phyloP scores from a whole-genome alignment of 2,888 invertebrate genomes.

The Folsomia manolachei region DNA sequence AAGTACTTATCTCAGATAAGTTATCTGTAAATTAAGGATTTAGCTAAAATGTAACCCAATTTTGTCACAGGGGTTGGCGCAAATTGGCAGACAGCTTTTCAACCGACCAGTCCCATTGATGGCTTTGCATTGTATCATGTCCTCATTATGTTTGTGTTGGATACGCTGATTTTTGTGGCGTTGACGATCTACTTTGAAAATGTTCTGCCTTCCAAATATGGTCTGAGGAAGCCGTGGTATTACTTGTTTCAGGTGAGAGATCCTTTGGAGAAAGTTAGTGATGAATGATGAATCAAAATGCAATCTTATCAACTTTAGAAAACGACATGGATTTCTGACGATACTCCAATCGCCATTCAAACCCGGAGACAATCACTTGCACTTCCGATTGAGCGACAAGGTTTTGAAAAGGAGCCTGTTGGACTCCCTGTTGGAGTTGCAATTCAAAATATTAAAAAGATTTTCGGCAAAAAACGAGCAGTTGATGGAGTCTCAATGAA shows the following conservation, averaged over 20 bases:
- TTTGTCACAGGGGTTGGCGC: conserved; percentile 52
- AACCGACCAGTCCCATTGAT: conserved; percentile 52
- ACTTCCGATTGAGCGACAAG: conserved; percentile 30
- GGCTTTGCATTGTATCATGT: conserved; percentile 53
- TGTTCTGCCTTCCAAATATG: conserved; percentile 66
- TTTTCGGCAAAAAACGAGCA: conserved; percentile 57
- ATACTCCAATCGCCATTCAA: not conserved
- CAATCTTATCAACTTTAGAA: not conserved
- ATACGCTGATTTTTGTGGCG: conserved; percentile 57
- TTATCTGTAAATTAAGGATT: not conserved
- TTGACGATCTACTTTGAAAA: conserved; percentile 64
- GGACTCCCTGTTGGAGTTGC: conserved; percentile 53
- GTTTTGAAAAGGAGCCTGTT: conserved; percentile 55
- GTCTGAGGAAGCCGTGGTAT: conserved; percentile 65
- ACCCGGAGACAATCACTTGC: conserved; percentile 17
- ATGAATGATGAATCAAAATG: not conserved
- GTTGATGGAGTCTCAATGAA: conserved; percentile 70
- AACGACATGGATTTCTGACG: conserved; percentile 28
- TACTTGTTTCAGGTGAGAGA: conserved; percentile 62
- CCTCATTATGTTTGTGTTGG: conserved; percentile 49
- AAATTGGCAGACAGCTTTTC: conserved; percentile 53
- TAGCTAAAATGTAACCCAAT: not conserved
- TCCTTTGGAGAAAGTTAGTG: not conserved
- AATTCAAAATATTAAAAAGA: conserved; percentile 52
- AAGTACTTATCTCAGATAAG: conserved; percentile 10